These are phyloP conservation scores for Lasius platythorax DNA, from an alignment of 2,888 invertebrate species.

Conservation along the genomic window DNA sequence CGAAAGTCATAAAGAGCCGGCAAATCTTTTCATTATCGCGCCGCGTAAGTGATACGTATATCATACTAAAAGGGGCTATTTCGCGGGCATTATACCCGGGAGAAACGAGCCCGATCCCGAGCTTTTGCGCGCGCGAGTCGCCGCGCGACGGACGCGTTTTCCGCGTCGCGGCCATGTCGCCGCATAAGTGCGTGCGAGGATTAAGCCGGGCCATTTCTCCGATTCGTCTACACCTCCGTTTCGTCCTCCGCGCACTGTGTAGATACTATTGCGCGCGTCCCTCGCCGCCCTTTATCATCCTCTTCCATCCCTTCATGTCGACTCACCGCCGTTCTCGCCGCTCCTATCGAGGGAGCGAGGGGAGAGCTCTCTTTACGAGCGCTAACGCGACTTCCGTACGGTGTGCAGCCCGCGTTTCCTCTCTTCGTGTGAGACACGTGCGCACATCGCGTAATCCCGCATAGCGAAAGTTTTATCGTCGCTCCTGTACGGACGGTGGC, in stretches of 20 bases:
- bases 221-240: constrained; percentile 44
- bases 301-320: constrained; percentile 5
- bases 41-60: constrained; percentile 85
- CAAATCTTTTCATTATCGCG: constrained; percentile 85
- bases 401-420: constrained; percentile 1
- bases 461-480: constrained; percentile 60
- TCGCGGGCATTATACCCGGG: constrained; percentile 77
- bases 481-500: constrained; percentile 23
- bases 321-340: not conserved
- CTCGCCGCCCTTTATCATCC: not conserved
- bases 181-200: constrained; percentile 74
- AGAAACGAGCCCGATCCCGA: constrained; percentile 73
- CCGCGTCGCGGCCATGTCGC: constrained; percentile 61
- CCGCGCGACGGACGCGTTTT: constrained; percentile 56
- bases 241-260: not conserved
- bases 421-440: constrained; percentile 19
- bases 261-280: not conserved
- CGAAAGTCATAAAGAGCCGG: constrained; percentile 84
- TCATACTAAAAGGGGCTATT: constrained; percentile 84
- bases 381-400: constrained; percentile 42
- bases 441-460: constrained; percentile 37
- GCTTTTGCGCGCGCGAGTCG: constrained; percentile 41
- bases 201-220: constrained; percentile 69
- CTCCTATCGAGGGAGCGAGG: constrained; percentile 4
- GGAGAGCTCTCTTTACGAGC: constrained; percentile 64